Percentiles rank a stretch among this genome's conserved stretches.
phyloP scores from a whole-genome alignment of 1,140 invertebrate species.

The Hylyphantes graminicola region DNA sequence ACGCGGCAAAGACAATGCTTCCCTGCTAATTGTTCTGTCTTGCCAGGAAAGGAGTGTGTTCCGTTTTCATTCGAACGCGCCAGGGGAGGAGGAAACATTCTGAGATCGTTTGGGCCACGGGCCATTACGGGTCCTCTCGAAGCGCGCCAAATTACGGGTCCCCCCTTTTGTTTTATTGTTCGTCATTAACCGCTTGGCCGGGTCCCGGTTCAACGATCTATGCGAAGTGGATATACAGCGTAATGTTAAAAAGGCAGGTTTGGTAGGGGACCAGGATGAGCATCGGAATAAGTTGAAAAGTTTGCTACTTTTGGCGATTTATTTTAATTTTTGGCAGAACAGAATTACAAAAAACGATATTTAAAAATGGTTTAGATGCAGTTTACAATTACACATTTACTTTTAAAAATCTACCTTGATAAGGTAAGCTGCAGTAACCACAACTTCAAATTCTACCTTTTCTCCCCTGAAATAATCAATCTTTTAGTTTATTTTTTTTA shows the following conservation, averaged over 20 bases:
- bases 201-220: neutral
- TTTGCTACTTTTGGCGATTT: neutral
- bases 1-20: slow-evolving; percentile 34
- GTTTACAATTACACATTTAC: too few relatives aligned
- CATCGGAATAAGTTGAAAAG: neutral
- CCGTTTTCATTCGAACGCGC: slow-evolving; percentile 36
- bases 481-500: too few relatives aligned
- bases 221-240: too few relatives aligned
- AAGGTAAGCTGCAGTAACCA: too few relatives aligned
- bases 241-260: neutral
- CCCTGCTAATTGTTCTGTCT: slow-evolving; percentile 29
- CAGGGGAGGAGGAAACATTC: slow-evolving; percentile 18
- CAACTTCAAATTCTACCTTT: too few relatives aligned
- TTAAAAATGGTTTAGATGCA: too few relatives aligned
- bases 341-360: too few relatives aligned
- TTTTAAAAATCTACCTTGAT: too few relatives aligned
- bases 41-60: slow-evolving; percentile 30
- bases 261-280: slow-evolving; percentile 20
- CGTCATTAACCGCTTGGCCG: slow-evolving; percentile 48
- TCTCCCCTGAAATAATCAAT: too few relatives aligned
- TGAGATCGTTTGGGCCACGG: slow-evolving; percentile 8
- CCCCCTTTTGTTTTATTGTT: slow-evolving; percentile 32
- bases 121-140: slow-evolving; percentile 9
- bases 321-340: too few relatives aligned
- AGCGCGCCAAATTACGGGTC: slow-evolving; percentile 18